A percentile compares a stretch with the other conserved stretches of the same genome.
phyloP scores from a whole-genome alignment of 1,140 invertebrate species.

The Calosoma granatense region DNA sequence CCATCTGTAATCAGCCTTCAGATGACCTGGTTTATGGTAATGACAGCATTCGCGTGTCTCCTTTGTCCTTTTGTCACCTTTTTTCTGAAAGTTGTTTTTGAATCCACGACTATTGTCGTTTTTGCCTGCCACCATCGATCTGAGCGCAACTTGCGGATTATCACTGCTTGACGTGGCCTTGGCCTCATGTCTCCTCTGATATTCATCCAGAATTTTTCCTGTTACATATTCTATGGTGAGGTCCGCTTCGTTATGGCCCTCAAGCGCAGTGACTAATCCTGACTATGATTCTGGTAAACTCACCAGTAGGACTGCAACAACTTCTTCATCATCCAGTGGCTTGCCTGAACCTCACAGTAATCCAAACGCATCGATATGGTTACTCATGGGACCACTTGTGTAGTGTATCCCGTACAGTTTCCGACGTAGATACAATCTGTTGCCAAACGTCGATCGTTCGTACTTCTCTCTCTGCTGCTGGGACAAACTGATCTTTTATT shows the following conservation, averaged over 20 bases:
- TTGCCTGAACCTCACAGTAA: slow-evolving; percentile 18
- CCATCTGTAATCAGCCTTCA: not conserved
- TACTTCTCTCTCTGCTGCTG: no score
- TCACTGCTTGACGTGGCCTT: not conserved
- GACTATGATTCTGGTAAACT: slow-evolving; percentile 22
- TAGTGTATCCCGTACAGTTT: slow-evolving; percentile 16
- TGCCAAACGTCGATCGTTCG: slow-evolving; percentile 18
- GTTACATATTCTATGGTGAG: slow-evolving; percentile 18
- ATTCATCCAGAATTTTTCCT: slow-evolving; percentile 9
- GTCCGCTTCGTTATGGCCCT: slow-evolving; percentile 20
- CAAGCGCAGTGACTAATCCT: slow-evolving; percentile 20
- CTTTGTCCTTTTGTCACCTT: not conserved
- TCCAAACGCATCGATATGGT: slow-evolving; percentile 19
- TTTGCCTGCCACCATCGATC: not conserved
- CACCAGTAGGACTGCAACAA: slow-evolving; percentile 20
- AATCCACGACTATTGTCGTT: not conserved
- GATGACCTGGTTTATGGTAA: not conserved
- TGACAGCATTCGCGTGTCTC: not conserved
- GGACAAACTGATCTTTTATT: no score
- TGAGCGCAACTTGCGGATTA: not conserved
- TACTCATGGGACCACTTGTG: slow-evolving; percentile 2
- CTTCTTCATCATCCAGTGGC: slow-evolving; percentile 20
- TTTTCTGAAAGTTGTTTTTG: not conserved
- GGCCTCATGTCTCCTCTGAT: not conserved
- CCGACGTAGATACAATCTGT: slow-evolving; percentile 17